Evolutionary conservation across 2,113 vertebrate genomes (phyloP).

Genomic region (Antennarius striatus): DNA sequence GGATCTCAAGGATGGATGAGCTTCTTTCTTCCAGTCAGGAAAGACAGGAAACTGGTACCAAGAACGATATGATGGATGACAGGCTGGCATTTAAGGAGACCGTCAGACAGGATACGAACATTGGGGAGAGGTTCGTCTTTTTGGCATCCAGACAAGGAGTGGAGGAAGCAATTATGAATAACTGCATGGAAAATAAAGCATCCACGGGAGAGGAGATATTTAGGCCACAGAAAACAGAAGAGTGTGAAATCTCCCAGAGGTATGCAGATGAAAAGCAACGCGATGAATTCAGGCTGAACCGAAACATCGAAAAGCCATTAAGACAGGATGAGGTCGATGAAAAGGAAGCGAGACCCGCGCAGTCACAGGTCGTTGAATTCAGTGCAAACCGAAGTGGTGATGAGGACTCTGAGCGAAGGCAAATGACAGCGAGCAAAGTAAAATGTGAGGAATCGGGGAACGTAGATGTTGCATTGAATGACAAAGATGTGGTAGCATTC

Average conservation of each 20-base stretch:
- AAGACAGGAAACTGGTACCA: slow-evolving; percentile 55
- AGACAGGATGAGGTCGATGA: slow-evolving; percentile 17
- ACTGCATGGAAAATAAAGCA: slow-evolving; percentile 37
- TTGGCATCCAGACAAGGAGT: slow-evolving; percentile 48
- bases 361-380: slow-evolving; percentile 16
- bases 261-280: slow-evolving; percentile 42
- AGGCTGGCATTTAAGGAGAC: slow-evolving; percentile 74
- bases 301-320: slow-evolving; percentile 36
- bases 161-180: slow-evolving; percentile 44
- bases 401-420: slow-evolving; percentile 14
- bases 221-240: slow-evolving; percentile 46
- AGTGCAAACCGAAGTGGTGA: slow-evolving; percentile 10
- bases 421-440: slow-evolving; percentile 1
- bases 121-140: slow-evolving; percentile 44
- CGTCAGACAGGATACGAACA: slow-evolving; percentile 53
- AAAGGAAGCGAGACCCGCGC: slow-evolving; percentile 26
- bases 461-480: neutral
- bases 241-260: slow-evolving; percentile 40
- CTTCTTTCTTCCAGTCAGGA: slow-evolving; percentile 53
- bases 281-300: slow-evolving; percentile 37
- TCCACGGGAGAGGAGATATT: slow-evolving; percentile 43
- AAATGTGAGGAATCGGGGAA: slow-evolving; percentile 12
- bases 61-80: slow-evolving; percentile 52
- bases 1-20: slow-evolving; percentile 61
- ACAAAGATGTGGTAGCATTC: neutral